These are phyloP conservation scores for Semnornis frantzii DNA, from an alignment of 2,113 vertebrate genomes.

Conservation along the genomic window DNA sequence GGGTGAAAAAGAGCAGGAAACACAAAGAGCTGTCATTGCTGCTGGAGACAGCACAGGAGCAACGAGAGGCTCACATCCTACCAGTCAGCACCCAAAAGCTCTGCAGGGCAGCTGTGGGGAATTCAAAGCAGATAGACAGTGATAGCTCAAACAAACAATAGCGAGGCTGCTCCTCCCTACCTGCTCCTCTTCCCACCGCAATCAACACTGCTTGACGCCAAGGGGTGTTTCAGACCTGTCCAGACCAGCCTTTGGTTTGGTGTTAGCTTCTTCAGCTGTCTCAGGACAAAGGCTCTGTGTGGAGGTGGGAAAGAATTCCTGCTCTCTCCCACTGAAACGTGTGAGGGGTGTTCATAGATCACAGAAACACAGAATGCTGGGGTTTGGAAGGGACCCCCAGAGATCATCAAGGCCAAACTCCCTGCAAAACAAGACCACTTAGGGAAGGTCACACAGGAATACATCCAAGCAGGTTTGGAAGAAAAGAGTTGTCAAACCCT, in stretches of 20 bases:
- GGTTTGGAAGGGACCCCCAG: too few relatives aligned
- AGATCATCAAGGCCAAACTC: too few relatives aligned
- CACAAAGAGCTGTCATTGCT: background rate
- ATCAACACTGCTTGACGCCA: background rate
- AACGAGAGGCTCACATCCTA: background rate
- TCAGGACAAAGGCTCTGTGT: constrained; percentile 12
- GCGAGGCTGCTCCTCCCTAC: constrained; percentile 3
- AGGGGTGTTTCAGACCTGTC: background rate
- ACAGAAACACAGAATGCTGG: background rate
- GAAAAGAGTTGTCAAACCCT: too few relatives aligned
- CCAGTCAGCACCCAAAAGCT: background rate
- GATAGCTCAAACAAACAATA: background rate
- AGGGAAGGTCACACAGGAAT: too few relatives aligned
- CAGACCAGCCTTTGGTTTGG: background rate
- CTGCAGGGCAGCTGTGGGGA: background rate
- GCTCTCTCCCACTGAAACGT: background rate
- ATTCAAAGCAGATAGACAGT: background rate
- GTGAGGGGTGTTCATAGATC: background rate
- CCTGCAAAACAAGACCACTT: too few relatives aligned
- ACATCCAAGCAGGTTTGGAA: too few relatives aligned
- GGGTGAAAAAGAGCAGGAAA: background rate
- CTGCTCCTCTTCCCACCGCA: constrained; percentile 1
- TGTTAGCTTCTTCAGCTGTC: background rate
- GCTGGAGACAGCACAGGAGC: background rate
- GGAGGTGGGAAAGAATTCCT: background rate